Evolutionary conservation across 1,140 invertebrate genomes (phyloP).

Genomic region (Philotrypesis tridentata): DNA sequence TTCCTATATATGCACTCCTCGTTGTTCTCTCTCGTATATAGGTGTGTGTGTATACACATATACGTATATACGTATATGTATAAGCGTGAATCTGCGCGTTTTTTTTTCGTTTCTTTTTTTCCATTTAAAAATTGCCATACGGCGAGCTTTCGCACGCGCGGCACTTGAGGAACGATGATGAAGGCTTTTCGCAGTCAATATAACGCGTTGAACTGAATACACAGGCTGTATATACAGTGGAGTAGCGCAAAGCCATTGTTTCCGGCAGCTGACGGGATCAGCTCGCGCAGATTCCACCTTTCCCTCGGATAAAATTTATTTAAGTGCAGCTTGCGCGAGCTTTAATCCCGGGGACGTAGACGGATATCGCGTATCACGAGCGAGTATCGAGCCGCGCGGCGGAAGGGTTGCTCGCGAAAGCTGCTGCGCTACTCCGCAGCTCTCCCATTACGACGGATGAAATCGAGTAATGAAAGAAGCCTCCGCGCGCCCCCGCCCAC

Average conservation of each 20-base stretch:
- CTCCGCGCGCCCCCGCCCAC: neutral
- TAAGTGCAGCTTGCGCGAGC: neutral
- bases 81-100: neutral
- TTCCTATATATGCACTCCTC: neutral
- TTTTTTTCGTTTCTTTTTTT: neutral
- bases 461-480: neutral
- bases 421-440: no score
- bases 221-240: no score
- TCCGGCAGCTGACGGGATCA: no score
- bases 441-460: neutral
- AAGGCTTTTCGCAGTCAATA: neutral
- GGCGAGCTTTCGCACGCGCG: neutral
- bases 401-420: neutral
- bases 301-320: no score
- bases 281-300: no score
- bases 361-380: neutral
- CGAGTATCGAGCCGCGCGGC: neutral
- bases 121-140: neutral
- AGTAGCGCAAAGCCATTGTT: no score
- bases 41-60: no score
- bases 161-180: neutral
- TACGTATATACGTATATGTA: no score
- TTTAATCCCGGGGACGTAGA: neutral
- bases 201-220: no score
- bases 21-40: no score